These are phyloP conservation scores for Parauchenoglanis punctatus DNA, from an alignment of 2,797 vertebrate species.

Conservation along the genomic window DNA sequence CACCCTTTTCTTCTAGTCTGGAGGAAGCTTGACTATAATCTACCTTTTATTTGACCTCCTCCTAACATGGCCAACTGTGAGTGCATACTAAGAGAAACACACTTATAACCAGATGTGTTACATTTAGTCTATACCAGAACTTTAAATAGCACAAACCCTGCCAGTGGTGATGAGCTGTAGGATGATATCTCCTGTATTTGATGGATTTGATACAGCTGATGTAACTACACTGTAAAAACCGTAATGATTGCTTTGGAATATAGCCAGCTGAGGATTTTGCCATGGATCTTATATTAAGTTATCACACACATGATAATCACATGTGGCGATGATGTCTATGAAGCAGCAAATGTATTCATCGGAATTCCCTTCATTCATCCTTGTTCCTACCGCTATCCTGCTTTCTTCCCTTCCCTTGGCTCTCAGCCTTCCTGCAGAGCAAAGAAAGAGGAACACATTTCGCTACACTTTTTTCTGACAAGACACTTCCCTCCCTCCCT, in stretches of 20 bases:
- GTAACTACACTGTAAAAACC: constrained; percentile 10
- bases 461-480: constrained; percentile 22
- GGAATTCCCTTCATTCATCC: constrained; percentile 33
- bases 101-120: background rate
- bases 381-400: constrained; percentile 16
- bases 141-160: background rate
- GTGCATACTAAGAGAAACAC: background rate
- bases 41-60: background rate
- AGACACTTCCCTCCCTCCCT: constrained; percentile 10
- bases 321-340: constrained; percentile 29
- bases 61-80: background rate
- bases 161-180: background rate
- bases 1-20: background rate
- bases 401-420: constrained; percentile 19
- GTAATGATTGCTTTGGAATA: constrained; percentile 4
- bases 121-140: background rate
- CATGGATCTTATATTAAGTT: constrained; percentile 23
- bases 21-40: background rate
- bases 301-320: constrained; percentile 20
- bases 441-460: constrained; percentile 19
- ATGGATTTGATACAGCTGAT: constrained; percentile 4
- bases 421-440: constrained; percentile 44
- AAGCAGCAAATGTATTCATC: constrained; percentile 25
- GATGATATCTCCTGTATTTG: constrained; percentile 7
- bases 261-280: constrained; percentile 11